These are phyloP conservation scores for Halcyon leucocephala DNA, from an alignment of 2,797 vertebrate genomes.

Conservation along the genomic window DNA sequence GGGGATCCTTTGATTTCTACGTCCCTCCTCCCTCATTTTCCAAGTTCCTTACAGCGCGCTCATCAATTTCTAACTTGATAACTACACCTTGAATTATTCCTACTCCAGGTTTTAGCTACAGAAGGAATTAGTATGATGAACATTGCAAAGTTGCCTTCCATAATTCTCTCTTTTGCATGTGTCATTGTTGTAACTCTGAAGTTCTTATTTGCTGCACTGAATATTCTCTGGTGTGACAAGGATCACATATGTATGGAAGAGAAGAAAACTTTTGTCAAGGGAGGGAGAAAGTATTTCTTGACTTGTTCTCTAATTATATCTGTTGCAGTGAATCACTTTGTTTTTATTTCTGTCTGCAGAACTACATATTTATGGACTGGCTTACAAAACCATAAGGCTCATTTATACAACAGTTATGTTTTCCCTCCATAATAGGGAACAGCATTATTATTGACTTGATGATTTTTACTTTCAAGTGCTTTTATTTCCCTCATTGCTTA, in stretches of 20 bases:
- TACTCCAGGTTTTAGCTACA: background rate
- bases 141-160: background rate
- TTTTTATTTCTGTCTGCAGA: constrained; percentile 35
- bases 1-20: background rate
- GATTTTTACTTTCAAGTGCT: constrained; percentile 50
- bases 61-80: background rate
- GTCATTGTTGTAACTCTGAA: background rate
- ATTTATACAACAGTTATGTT: constrained; percentile 35
- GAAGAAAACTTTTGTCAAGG: background rate
- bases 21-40: background rate
- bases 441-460: constrained; percentile 34
- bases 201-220: background rate
- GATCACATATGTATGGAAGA: background rate
- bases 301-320: constrained; percentile 33
- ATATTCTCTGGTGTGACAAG: background rate
- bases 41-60: background rate
- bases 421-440: constrained; percentile 24
- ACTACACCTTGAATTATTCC: constrained; percentile 4
- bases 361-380: background rate
- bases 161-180: background rate
- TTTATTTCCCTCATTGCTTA: constrained; percentile 53
- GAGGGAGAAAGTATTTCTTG: background rate
- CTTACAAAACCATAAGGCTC: constrained; percentile 11
- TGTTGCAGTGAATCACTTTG: constrained; percentile 7
- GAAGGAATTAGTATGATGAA: background rate